Evolutionary conservation across 2,888 invertebrate species (phyloP).

Genomic region (Meloe dianella): DNA sequence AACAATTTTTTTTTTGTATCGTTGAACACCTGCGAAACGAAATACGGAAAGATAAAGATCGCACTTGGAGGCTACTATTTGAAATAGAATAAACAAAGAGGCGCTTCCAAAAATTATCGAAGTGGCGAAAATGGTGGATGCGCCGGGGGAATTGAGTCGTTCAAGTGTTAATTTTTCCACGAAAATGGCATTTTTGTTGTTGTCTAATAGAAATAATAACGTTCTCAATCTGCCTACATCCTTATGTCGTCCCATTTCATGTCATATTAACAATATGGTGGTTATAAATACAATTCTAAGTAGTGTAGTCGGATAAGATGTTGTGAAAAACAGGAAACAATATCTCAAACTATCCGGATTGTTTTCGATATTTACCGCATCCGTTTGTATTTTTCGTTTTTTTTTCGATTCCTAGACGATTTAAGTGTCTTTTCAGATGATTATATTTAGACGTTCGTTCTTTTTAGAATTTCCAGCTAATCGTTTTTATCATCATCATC

Average conservation of each 20-base stretch:
- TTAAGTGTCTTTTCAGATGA: not conserved
- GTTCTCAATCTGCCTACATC: not conserved
- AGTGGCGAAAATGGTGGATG: not conserved
- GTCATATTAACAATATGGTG: constrained; percentile 1
- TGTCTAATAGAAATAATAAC: not conserved
- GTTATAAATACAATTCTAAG: not conserved
- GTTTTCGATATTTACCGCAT: not conserved
- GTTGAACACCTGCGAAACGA: no score
- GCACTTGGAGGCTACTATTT: no score
- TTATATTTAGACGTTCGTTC: not conserved
- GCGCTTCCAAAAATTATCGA: not conserved
- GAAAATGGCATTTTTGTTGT: not conserved
- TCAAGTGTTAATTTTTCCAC: not conserved
- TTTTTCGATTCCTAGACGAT: not conserved
- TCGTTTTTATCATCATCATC: not conserved
- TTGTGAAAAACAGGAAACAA: not conserved
- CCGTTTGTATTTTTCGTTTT: not conserved
- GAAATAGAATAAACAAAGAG: no score
- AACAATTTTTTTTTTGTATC: no score
- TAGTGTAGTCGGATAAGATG: not conserved
- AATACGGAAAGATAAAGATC: no score
- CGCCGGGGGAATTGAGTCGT: not conserved
- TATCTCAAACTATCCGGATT: not conserved
- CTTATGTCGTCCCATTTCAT: not conserved
- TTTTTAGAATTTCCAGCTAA: not conserved